Percentiles rank a stretch among this genome's conserved stretches.
phyloP scores from a whole-genome alignment of 2,797 vertebrate genomes.

The Okamejei kenojei region DNA sequence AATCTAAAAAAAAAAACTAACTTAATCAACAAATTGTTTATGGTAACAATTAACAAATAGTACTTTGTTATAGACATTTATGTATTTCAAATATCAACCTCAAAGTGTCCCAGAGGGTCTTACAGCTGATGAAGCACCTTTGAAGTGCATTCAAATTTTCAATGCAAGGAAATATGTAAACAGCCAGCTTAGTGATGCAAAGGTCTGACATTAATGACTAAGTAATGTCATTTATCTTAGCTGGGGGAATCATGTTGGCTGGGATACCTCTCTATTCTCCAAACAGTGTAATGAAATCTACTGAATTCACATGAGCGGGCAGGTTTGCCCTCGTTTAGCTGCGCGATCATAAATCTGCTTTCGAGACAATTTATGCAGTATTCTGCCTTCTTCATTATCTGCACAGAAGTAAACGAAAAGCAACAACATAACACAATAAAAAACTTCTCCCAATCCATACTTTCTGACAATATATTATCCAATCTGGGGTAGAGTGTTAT shows the following conservation, averaged over 20 bases:
- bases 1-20: no score
- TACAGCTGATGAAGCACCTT: background rate
- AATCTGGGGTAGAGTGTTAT: background rate
- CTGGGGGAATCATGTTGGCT: background rate
- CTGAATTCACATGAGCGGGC: background rate
- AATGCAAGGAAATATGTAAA: background rate
- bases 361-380: background rate
- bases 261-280: background rate
- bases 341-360: no score
- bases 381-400: background rate
- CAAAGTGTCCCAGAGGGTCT: background rate
- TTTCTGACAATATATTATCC: background rate
- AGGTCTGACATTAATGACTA: background rate
- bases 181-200: background rate
- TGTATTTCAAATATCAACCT: background rate
- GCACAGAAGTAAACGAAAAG: background rate
- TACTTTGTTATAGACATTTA: background rate
- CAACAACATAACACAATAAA: background rate
- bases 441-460: background rate
- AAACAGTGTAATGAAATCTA: background rate
- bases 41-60: background rate
- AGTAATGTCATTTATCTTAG: background rate
- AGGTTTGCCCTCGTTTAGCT: background rate
- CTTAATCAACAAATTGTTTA: background rate
- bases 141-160: no score